Base-by-base conservation (phyloP, 2,888 invertebrate species). In the Zygothrica quintamaculata region DNA sequence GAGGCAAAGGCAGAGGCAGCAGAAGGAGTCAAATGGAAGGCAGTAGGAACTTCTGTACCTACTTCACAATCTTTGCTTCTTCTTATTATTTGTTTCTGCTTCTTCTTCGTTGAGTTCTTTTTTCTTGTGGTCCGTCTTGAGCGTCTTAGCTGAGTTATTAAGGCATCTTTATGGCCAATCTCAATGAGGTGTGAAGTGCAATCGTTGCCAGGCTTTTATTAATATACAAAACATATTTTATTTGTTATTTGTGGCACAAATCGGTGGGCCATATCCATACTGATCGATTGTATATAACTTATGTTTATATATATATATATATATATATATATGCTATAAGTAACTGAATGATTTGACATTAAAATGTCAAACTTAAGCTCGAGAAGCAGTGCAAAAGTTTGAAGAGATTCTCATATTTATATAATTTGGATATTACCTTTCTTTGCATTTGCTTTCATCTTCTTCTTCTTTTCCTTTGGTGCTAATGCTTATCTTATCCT, bases 111-210 rank as follows among this genome's bases (percentile, higher is more conserved):
- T 5, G 2, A 3, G 18, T 5, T 22, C 18, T 22, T 22, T 2
- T 5, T 22, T 29, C 1, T n/a, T 53, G 53, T 55, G 29, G 61
- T 58, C 61, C 48, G 55, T 55, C 55, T 46, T 59, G n/a, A n/a
- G 56, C 77, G 69, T 78, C 88, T 85, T 82, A 87, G 87, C 85
- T 89, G 87, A 89, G 88, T 89, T 89, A 88, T 89, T 88, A 88
- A 88, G 87, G 88, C 88, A 88, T 87, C 88, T 89, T 89, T 88
- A 89, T 88, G 77, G 87, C 78, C 84, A 81, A 87, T 88, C 89
- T 87, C 89, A 88, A 88, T 89, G 89, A 88, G 88, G 88, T 88
- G 88, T 88, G 88, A 88, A 89, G 85, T 87, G 88, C 88, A 88
- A 85, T 87, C 88, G 87, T 79, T 85, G 66, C 18, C 18, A 67